Percentiles rank a stretch among this genome's conserved stretches.
Evolutionary conservation across 2,888 invertebrate genomes (phyloP).

Genomic region (Cremastinae sp.): DNA sequence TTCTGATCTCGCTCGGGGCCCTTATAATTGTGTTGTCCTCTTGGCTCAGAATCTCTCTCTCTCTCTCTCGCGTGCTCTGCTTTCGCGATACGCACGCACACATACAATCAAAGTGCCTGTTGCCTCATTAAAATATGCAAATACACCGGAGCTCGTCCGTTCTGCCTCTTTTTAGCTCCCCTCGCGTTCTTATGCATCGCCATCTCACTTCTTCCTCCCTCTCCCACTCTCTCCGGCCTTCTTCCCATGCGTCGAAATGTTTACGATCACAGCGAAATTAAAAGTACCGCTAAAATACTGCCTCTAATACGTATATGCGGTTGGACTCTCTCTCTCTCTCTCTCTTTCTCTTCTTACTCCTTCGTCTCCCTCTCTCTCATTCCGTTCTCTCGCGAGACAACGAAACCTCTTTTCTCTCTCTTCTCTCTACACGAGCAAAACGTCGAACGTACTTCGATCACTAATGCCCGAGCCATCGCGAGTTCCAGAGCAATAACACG

Average conservation of each 20-base stretch:
- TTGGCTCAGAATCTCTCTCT: too few species aligned
- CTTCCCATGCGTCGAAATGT: constrained; percentile 76
- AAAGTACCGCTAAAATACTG: constrained; percentile 79
- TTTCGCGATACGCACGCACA: constrained; percentile 25
- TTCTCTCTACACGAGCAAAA: not conserved
- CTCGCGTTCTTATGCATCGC: constrained; percentile 51
- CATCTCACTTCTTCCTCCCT: constrained; percentile 38
- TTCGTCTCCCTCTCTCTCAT: not conserved
- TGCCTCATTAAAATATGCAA: constrained; percentile 80
- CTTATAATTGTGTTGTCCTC: not conserved
- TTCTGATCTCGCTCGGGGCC: constrained; percentile 17
- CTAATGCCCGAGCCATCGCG: too few species aligned
- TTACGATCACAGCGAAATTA: constrained; percentile 79
- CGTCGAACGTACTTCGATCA: too few species aligned
- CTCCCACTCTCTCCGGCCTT: constrained; percentile 28
- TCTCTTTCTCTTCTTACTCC: not conserved
- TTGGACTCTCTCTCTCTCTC: constrained; percentile 2
- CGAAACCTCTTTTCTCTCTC: not conserved
- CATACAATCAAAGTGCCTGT: constrained; percentile 65
- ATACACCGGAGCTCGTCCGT: constrained; percentile 74
- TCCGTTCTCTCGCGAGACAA: not conserved
- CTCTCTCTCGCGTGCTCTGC: constrained; percentile 5
- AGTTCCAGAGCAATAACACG: too few species aligned
- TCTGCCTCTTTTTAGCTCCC: constrained; percentile 65
- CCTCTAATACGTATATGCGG: constrained; percentile 72